phyloP scores from a whole-genome alignment of 2,888 invertebrate species.

The Megamerina dolium region DNA sequence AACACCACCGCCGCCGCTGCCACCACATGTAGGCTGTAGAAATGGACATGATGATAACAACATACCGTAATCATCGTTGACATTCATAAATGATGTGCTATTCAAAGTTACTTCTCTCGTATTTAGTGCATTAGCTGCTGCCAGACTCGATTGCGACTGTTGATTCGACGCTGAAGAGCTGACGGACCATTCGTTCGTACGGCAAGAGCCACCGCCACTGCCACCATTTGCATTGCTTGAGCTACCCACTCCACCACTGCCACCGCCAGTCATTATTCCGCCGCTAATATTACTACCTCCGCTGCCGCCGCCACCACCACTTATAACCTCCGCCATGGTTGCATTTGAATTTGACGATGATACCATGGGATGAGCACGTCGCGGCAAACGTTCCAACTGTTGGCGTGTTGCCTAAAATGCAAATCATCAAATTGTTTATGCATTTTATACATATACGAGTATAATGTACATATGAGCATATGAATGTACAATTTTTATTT shows the following conservation, averaged over 20 bases:
- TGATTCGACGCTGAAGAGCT: constrained; percentile 39
- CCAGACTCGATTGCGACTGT: constrained; percentile 46
- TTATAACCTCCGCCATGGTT: constrained; percentile 49
- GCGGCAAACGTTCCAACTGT: constrained; percentile 82
- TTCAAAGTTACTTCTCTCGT: constrained; percentile 43
- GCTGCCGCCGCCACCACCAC: constrained; percentile 41
- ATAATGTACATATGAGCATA: not conserved
- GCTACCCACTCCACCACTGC: constrained; percentile 22
- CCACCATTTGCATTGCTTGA: constrained; percentile 27
- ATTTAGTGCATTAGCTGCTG: constrained; percentile 44
- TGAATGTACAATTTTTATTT: too few relatives aligned
- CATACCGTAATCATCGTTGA: constrained; percentile 33
- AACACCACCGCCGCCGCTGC: constrained; percentile 29
- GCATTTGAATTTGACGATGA: constrained; percentile 57
- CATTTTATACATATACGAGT: too few relatives aligned
- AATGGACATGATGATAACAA: constrained; percentile 29
- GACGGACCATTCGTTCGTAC: constrained; percentile 45
- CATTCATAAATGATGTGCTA: constrained; percentile 30
- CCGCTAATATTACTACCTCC: constrained; percentile 18
- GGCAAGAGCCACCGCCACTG: constrained; percentile 29
- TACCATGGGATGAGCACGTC: constrained; percentile 66
- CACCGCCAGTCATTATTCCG: constrained; percentile 25
- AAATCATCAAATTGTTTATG: too few relatives aligned
- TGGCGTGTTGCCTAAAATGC: constrained; percentile 74
- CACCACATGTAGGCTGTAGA: constrained; percentile 24